Evolutionary conservation across 1,140 invertebrate species (phyloP).

Genomic region (Uloborus diversus): DNA sequence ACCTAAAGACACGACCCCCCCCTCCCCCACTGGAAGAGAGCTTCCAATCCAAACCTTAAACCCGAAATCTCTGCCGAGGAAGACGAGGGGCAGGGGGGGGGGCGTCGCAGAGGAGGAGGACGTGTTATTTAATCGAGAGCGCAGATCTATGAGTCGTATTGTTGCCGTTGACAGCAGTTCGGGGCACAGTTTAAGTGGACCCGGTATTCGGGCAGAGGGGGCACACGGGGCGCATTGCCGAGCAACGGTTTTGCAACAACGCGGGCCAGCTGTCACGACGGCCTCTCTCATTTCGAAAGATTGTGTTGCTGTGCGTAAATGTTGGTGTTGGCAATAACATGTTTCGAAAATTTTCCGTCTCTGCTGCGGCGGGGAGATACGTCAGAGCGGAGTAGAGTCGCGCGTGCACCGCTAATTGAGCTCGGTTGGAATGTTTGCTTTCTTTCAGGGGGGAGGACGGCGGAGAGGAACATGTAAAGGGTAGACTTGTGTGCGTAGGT

Average conservation of each 20-base stretch:
- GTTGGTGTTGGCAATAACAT: conserved; percentile 35
- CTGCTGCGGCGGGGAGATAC: background rate
- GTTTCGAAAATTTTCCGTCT: conserved; percentile 19
- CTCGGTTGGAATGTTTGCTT: conserved; percentile 26
- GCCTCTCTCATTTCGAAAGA: conserved; percentile 21
- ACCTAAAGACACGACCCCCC: too few relatives aligned
- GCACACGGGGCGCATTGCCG: conserved; percentile 1
- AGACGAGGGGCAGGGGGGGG: background rate
- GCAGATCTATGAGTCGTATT: conserved; percentile 42
- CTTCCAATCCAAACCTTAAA: conserved; percentile 40
- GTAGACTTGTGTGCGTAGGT: too few relatives aligned
- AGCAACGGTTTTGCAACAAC: conserved; percentile 47
- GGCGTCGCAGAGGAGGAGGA: background rate
- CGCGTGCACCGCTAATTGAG: conserved; percentile 47
- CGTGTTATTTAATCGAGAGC: conserved; percentile 48
- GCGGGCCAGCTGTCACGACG: conserved; percentile 43
- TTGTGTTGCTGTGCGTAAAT: background rate
- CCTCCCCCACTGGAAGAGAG: background rate
- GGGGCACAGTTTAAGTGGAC: conserved; percentile 45
- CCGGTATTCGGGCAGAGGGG: conserved; percentile 36
- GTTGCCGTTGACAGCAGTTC: conserved; percentile 36
- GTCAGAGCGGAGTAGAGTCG: conserved; percentile 1
- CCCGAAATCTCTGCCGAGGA: conserved; percentile 4
- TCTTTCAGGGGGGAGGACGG: background rate
- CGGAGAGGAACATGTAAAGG: too few relatives aligned